phyloP scores from a whole-genome alignment of 2,888 invertebrate genomes.

The Ophraella communa region DNA sequence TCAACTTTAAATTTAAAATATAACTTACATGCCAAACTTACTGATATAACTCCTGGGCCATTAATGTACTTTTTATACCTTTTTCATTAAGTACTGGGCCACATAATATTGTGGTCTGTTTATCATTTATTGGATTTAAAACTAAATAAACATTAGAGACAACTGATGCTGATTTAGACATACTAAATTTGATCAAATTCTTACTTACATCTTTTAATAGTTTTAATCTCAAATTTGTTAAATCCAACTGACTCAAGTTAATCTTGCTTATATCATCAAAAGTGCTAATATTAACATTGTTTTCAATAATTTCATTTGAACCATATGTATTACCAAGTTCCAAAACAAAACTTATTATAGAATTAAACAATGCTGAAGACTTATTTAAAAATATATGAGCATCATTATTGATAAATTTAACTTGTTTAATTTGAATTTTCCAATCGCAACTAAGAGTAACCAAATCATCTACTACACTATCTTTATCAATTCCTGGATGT shows the following conservation, averaged over 20 bases:
- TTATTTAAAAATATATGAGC: constrained; percentile 65
- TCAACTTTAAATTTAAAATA: constrained; percentile 7
- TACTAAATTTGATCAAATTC: constrained; percentile 57
- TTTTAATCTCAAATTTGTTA: constrained; percentile 54
- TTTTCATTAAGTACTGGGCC: constrained; percentile 68
- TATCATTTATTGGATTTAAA: constrained; percentile 49
- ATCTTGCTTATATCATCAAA: constrained; percentile 46
- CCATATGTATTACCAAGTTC: constrained; percentile 50
- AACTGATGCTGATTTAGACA: constrained; percentile 40
- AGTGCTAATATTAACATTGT: constrained; percentile 40
- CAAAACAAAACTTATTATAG: constrained; percentile 50
- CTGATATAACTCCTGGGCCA: constrained; percentile 64
- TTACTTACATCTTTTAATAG: constrained; percentile 54
- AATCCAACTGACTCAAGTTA: constrained; percentile 50
- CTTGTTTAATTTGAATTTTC: constrained; percentile 60
- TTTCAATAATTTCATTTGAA: constrained; percentile 33
- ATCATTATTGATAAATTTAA: constrained; percentile 59
- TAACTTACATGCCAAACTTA: constrained; percentile 50
- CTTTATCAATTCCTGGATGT: constrained; percentile 32
- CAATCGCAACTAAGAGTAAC: constrained; percentile 61
- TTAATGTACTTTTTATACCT: constrained; percentile 61
- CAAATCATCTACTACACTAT: constrained; percentile 54
- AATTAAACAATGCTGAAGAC: constrained; percentile 44
- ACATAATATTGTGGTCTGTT: constrained; percentile 60
- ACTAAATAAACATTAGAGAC: constrained; percentile 31